Conservation (phyloP, 2,888 invertebrate species). For the Diplolepis rosae region DNA sequence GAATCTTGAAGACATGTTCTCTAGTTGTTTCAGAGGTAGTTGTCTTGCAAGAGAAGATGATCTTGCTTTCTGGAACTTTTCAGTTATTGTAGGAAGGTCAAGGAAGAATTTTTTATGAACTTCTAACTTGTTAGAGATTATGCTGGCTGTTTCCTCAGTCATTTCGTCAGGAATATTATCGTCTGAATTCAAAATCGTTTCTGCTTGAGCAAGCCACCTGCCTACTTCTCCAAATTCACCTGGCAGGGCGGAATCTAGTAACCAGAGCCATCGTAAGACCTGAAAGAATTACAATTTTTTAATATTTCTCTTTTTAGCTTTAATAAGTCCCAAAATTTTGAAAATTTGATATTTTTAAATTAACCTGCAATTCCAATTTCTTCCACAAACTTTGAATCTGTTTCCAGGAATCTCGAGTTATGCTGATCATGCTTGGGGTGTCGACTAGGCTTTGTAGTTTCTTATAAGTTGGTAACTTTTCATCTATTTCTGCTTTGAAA, state of each 20-base stretch:
- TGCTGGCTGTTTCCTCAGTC: constrained; percentile 91
- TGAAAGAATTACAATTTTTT: constrained; percentile 72
- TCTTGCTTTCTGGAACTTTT: constrained; percentile 86
- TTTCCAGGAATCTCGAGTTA: constrained; percentile 90
- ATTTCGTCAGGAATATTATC: constrained; percentile 85
- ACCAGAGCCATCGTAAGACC: constrained; percentile 91
- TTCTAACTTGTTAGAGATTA: constrained; percentile 90
- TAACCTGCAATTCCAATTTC: constrained; percentile 79
- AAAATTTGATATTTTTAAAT: constrained; percentile 37
- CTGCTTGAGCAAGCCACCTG: constrained; percentile 93
- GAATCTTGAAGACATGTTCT: constrained; percentile 86
- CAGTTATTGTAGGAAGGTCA: constrained; percentile 84
- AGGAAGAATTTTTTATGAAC: constrained; percentile 93
- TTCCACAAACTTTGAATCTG: constrained; percentile 88
- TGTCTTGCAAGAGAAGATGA: constrained; percentile 81
- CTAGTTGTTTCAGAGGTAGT: constrained; percentile 87
- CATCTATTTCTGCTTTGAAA: constrained; percentile 86
- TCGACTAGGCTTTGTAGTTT: constrained; percentile 87
- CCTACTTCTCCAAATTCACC: constrained; percentile 90
- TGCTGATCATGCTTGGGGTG: constrained; percentile 86
- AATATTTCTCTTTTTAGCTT: neutral
- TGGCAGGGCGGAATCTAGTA: constrained; percentile 88
- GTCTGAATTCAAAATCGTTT: constrained; percentile 86
- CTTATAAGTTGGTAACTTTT: constrained; percentile 82
- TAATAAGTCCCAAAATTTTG: neutral